Evolutionary conservation across 53 echinoderm and acorn worm genomes (phyloP).

Genomic region (Luidia sarsii): DNA sequence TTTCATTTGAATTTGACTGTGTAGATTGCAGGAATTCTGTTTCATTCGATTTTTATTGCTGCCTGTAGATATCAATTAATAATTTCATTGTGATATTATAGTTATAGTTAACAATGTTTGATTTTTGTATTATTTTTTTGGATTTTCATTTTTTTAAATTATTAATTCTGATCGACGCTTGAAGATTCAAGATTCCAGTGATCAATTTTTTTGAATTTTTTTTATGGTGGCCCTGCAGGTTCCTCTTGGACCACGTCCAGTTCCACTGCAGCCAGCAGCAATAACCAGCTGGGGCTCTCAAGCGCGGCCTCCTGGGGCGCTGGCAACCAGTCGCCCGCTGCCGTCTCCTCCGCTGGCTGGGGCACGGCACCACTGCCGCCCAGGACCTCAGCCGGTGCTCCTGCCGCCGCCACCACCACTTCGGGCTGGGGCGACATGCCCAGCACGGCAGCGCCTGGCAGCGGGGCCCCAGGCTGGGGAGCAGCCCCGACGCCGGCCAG

Average conservation of each 20-base stretch:
- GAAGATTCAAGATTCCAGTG: background rate
- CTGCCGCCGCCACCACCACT: too few species aligned
- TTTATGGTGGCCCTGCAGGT: slow-evolving; percentile 10
- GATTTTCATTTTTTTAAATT: too few species aligned
- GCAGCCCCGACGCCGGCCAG: slow-evolving; percentile 20
- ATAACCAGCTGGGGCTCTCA: slow-evolving; percentile 24
- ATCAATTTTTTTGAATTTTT: background rate
- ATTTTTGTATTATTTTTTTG: too few species aligned
- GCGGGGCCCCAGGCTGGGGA: slow-evolving; percentile 61
- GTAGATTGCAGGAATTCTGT: too few species aligned
- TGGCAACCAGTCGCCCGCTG: slow-evolving; percentile 37
- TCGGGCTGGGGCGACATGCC: slow-evolving; percentile 65
- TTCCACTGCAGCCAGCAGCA: slow-evolving; percentile 33
- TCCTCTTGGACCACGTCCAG: slow-evolving; percentile 31
- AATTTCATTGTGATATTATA: too few species aligned
- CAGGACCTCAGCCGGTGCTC: slow-evolving; percentile 47
- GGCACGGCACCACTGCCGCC: slow-evolving; percentile 32
- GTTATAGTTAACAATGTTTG: too few species aligned
- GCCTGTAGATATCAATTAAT: too few species aligned
- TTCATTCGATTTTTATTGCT: too few species aligned
- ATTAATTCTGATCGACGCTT: too few species aligned
- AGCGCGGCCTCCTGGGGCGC: slow-evolving; percentile 58
- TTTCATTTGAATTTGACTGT: too few species aligned
- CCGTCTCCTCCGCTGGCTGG: slow-evolving; percentile 55
- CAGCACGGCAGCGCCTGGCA: slow-evolving; percentile 23